phyloP scores from a whole-genome alignment of 2,113 vertebrate genomes.

The Oreotragus oreotragus region DNA sequence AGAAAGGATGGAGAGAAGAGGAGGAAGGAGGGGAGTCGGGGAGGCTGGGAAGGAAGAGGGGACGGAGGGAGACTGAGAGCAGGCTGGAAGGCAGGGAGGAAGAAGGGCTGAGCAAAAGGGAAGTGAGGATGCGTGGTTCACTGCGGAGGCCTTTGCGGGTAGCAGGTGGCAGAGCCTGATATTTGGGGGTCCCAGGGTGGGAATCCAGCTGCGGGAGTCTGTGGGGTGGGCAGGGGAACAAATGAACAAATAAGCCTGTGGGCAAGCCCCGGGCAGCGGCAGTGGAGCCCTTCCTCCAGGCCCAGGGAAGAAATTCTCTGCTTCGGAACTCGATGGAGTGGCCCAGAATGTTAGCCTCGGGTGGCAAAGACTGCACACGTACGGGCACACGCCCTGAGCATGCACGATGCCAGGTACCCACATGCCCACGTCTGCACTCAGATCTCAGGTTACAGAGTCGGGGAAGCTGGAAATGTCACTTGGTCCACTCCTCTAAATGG shows the following conservation, averaged over 20 bases:
- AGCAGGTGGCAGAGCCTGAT: neutral
- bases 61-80: neutral
- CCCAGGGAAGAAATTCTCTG: neutral
- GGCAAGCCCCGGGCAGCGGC: neutral
- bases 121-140: fast-evolving
- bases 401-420: neutral
- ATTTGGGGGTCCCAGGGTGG: neutral
- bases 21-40: neutral
- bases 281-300: neutral
- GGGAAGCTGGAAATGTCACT: neutral
- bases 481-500: neutral
- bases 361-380: fast-evolving
- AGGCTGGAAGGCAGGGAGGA: neutral
- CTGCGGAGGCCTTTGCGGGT: neutral
- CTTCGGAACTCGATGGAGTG: neutral
- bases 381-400: fast-evolving
- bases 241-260: fast-evolving
- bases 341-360: neutral
- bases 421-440: fast-evolving
- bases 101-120: neutral
- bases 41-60: neutral
- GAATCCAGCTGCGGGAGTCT: neutral
- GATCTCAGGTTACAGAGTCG: neutral
- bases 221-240: neutral
- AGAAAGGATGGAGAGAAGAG: neutral